Evolutionary conservation across 2,888 invertebrate genomes (phyloP).

Genomic region (Eristalinus aeneus): DNA sequence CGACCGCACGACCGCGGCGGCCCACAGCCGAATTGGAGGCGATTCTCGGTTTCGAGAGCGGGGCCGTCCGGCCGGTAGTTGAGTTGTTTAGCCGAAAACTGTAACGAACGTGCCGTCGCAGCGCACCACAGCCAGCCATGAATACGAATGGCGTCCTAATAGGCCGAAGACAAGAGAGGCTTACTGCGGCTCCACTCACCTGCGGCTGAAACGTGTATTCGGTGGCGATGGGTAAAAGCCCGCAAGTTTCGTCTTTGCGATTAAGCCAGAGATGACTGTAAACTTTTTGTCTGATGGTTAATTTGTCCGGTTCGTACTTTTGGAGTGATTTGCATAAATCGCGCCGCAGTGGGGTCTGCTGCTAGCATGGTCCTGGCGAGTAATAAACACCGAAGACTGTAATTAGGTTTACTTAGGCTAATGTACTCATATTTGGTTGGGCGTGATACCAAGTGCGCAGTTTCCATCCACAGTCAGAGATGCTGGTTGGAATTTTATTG

Average conservation of each 20-base stretch:
- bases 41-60: constrained; percentile 11
- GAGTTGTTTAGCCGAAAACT: constrained; percentile 15
- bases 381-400: neutral
- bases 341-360: neutral
- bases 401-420: neutral
- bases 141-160: constrained; percentile 13
- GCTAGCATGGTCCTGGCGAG: neutral
- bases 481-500: neutral
- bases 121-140: constrained; percentile 2
- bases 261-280: neutral
- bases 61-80: neutral
- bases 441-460: neutral
- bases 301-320: neutral
- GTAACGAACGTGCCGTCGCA: constrained; percentile 12
- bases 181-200: neutral
- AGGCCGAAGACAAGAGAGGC: neutral
- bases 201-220: neutral
- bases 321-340: neutral
- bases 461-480: neutral
- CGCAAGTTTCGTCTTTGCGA: neutral
- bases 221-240: neutral
- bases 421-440: neutral
- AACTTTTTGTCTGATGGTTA: neutral
- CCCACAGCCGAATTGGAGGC: neutral
- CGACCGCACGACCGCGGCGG: neutral